Percentiles rank a stretch among this genome's conserved stretches.
Evolutionary conservation across 2,888 invertebrate genomes (phyloP).

Genomic region (Herminia tarsipennalis): DNA sequence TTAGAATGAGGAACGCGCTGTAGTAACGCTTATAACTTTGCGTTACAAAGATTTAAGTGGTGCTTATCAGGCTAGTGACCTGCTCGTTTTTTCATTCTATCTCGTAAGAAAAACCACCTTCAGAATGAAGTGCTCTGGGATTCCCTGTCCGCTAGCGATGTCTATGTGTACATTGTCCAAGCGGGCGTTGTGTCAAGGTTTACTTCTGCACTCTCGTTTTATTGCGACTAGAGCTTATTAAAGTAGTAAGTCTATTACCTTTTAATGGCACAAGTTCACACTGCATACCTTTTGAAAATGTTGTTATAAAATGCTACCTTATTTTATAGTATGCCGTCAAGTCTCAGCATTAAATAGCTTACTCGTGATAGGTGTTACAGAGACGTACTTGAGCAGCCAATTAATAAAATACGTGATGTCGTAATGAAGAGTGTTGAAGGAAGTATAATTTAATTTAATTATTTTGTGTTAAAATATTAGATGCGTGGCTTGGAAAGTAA

Average conservation of each 20-base stretch:
- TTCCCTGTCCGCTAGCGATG: too few relatives aligned
- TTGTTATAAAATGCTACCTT: constrained; percentile 40
- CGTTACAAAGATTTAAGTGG: too few relatives aligned
- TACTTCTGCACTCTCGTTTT: too few relatives aligned
- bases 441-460: background rate
- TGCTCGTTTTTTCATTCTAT: too few relatives aligned
- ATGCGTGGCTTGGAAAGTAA: background rate
- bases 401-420: constrained; percentile 8
- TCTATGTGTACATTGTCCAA: too few relatives aligned
- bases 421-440: background rate
- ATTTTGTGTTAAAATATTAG: background rate
- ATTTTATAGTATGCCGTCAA: constrained; percentile 32
- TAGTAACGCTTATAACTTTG: too few relatives aligned
- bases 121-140: too few relatives aligned
- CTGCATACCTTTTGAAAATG: constrained; percentile 24
- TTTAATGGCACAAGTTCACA: constrained; percentile 15
- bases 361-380: constrained; percentile 18
- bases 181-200: too few relatives aligned
- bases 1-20: too few relatives aligned
- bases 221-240: constrained; percentile 10
- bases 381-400: constrained; percentile 8
- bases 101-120: too few relatives aligned
- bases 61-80: too few relatives aligned
- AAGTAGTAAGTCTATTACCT: constrained; percentile 23
- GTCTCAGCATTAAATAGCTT: constrained; percentile 22